Conservation (phyloP, 1,140 invertebrate species). For the Hypothenemus hampei region DNA sequence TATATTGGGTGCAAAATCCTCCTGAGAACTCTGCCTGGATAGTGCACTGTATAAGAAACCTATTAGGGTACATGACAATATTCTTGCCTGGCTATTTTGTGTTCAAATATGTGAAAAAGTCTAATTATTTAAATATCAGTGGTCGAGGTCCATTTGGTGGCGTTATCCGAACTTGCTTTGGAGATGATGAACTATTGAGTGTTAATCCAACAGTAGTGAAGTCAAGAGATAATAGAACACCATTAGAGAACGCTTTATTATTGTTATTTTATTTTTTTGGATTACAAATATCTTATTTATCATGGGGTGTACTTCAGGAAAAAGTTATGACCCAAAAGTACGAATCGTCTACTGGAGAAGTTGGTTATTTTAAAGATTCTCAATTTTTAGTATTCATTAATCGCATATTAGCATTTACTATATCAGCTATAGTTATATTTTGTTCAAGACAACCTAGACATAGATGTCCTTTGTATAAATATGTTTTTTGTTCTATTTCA, state of each 20-base stretch:
- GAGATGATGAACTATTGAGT: constrained; percentile 45
- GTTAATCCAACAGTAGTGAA: constrained; percentile 36
- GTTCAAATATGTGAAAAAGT: constrained; percentile 75
- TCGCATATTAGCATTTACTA: constrained; percentile 76
- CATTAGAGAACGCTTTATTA: constrained; percentile 54
- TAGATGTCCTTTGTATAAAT: constrained; percentile 89
- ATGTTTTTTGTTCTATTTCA: constrained; percentile 93
- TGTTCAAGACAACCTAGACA: constrained; percentile 64
- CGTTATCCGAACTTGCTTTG: constrained; percentile 59
- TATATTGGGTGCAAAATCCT: constrained; percentile 23
- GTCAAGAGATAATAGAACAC: constrained; percentile 42
- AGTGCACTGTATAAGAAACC: constrained; percentile 69
- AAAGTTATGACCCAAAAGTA: constrained; percentile 87
- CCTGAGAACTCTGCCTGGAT: constrained; percentile 64
- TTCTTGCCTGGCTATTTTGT: constrained; percentile 81
- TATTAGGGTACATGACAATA: constrained; percentile 84
- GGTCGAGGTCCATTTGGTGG: constrained; percentile 59
- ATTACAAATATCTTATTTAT: constrained; percentile 84
- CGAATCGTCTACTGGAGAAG: constrained; percentile 53
- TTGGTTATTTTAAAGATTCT: constrained; percentile 80
- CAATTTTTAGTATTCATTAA: constrained; percentile 96
- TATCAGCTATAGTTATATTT: constrained; percentile 57
- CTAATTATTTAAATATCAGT: constrained; percentile 74
- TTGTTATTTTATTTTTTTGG: constrained; percentile 80
- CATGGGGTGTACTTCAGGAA: constrained; percentile 93